Conservation (phyloP, 1,140 invertebrate genomes). For the Helicoverpa zea region DNA sequence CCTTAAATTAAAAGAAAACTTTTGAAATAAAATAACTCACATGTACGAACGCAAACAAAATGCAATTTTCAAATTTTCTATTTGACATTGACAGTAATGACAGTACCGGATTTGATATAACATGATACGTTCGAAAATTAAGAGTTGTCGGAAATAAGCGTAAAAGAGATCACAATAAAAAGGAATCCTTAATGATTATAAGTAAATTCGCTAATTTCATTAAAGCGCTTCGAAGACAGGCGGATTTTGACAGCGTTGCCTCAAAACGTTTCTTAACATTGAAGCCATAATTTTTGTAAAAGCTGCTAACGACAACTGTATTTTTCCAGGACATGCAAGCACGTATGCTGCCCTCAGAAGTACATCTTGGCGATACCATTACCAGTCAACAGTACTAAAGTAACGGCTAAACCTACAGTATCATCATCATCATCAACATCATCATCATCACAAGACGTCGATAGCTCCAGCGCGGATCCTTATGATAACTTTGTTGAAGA, state of each 20-base stretch:
- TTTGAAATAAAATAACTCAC: neutral
- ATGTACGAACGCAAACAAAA: too few relatives aligned
- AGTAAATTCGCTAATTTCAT: too few relatives aligned
- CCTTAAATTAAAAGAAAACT: neutral
- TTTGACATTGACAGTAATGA: too few relatives aligned
- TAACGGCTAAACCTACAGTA: neutral
- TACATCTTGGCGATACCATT: slow-evolving; percentile 4
- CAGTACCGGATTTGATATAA: too few relatives aligned
- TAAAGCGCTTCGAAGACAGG: too few relatives aligned
- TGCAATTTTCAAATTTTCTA: too few relatives aligned
- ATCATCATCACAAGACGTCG: neutral
- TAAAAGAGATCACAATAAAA: too few relatives aligned
- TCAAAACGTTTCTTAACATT: too few relatives aligned
- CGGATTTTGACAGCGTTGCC: too few relatives aligned
- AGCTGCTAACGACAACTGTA: neutral
- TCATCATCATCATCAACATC: neutral
- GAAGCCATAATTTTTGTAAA: neutral
- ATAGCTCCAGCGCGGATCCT: neutral
- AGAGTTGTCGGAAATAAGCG: too few relatives aligned
- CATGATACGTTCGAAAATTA: too few relatives aligned
- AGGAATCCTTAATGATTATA: too few relatives aligned
- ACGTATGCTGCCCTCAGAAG: slow-evolving; percentile 5
- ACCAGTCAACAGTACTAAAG: neutral
- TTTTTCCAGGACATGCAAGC: neutral
- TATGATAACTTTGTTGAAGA: neutral